A percentile compares a stretch with the other conserved stretches of the same genome.
Conservation (phyloP, 2,113 vertebrate species). For the Miniopterus natalensis region DNA sequence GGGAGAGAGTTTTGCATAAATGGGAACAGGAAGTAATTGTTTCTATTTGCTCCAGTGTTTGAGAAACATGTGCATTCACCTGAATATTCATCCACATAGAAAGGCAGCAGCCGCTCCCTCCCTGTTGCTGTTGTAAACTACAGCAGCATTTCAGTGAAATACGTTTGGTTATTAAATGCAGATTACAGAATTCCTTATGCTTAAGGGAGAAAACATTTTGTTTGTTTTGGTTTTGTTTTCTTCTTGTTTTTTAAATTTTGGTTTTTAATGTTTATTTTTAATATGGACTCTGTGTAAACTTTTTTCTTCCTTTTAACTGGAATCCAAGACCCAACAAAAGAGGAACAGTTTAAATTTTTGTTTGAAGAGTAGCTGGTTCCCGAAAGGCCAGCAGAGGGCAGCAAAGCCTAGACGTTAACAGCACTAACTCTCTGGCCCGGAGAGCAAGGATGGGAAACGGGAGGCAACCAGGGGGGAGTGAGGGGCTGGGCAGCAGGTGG, state of each 20-base stretch:
- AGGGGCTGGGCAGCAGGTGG: background rate
- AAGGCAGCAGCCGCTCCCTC: background rate
- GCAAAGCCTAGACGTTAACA: constrained; percentile 52
- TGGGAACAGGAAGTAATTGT: background rate
- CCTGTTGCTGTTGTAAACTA: background rate
- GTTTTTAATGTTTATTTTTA: constrained; percentile 34
- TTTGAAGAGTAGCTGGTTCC: background rate
- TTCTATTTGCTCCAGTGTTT: background rate
- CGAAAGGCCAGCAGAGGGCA: constrained; percentile 70
- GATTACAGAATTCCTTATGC: background rate
- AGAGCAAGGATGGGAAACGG: background rate
- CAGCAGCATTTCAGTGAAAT: constrained; percentile 16
- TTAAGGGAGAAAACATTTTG: background rate
- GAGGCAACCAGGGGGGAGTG: background rate
- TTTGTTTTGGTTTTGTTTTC: background rate
- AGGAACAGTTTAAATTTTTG: background rate
- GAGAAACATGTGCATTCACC: background rate
- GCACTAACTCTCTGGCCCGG: background rate
- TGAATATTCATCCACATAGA: background rate
- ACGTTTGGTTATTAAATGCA: background rate
- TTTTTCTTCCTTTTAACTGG: background rate
- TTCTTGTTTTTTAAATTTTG: background rate
- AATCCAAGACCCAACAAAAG: background rate
- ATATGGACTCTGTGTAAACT: background rate
- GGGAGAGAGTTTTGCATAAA: background rate